These are phyloP conservation scores for Serilophus lunatus DNA, from an alignment of 2,113 vertebrate genomes.

Conservation along the genomic window DNA sequence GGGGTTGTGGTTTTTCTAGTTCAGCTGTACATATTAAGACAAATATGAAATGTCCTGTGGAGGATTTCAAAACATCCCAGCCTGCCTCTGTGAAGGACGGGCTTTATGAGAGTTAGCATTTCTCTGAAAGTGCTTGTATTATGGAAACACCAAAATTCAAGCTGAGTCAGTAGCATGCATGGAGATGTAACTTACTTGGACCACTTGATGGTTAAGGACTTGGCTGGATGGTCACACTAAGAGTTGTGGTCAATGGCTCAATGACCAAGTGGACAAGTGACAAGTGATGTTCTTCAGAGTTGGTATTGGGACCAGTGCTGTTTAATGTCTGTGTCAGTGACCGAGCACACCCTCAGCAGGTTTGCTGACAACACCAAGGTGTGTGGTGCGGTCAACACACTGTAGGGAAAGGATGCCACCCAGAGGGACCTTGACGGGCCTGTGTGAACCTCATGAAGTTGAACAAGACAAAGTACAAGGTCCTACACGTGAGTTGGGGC, in stretches of 20 bases:
- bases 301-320: fast-evolving
- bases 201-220: neutral
- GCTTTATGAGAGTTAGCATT: neutral
- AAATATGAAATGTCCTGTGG: neutral
- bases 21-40: neutral
- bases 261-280: neutral
- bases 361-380: neutral
- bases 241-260: fast-evolving
- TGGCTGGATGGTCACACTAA: neutral
- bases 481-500: neutral
- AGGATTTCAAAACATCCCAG: neutral
- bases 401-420: neutral
- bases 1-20: neutral
- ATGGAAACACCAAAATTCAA: fast-evolving
- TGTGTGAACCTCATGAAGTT: neutral
- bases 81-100: neutral
- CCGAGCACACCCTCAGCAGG: neutral
- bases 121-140: neutral
- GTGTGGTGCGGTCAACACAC: neutral
- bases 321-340: neutral
- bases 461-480: neutral
- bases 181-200: neutral
- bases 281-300: fast-evolving
- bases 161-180: fast-evolving
- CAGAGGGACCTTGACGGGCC: neutral